Evolutionary conservation across 2,797 vertebrate genomes (phyloP), one percentile per base, ranked within the genome.

Genomic region (Dendrocincla tyrannina): DNA sequence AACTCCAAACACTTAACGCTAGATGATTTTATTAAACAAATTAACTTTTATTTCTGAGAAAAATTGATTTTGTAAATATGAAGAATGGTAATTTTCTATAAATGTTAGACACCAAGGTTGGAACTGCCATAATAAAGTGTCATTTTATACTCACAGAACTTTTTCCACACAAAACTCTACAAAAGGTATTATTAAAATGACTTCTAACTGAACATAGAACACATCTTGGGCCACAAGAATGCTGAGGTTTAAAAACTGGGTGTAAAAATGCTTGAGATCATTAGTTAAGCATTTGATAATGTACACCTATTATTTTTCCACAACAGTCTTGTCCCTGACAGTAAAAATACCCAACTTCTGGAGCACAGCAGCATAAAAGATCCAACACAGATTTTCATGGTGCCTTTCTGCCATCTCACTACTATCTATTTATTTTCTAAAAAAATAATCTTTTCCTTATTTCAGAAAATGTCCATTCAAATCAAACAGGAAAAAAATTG

Each of bases 211-310:
- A 93, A 83, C 6, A 15, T 7, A 85, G 44, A 76, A 78, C 19
- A 56, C 68, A 85, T 89, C 53, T 39, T 69, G 13, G 49, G 41
- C 82, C 72, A 96, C 85, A 92, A 32, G 49, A 94, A 91, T 88
- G 56, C 23, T 78, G 82, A 91, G 78, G 73, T 83, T 95, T 72
- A 64, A 89, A 93, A 92, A 33, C 3, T 4, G 23, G 76, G 76
- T 47, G 30, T n/a, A 67, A 81, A 93, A 93, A 44, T 32, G 49
- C n/a, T 44, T 73, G 32, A 91, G 47, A 72, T 37, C 14, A 28
- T 67, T 85, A 79, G n/a, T 55, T 85, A 79, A 85, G 27, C 14
- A 93, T 42, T n/a, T 64, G 44, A 88, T 60, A 83, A 92, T 28
- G 33, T n/a, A 74, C 49, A 89, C 20, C 30, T 92, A 76, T 67